Base-by-base conservation (phyloP, 2,797 vertebrate species). In the Okamejei kenojei region DNA sequence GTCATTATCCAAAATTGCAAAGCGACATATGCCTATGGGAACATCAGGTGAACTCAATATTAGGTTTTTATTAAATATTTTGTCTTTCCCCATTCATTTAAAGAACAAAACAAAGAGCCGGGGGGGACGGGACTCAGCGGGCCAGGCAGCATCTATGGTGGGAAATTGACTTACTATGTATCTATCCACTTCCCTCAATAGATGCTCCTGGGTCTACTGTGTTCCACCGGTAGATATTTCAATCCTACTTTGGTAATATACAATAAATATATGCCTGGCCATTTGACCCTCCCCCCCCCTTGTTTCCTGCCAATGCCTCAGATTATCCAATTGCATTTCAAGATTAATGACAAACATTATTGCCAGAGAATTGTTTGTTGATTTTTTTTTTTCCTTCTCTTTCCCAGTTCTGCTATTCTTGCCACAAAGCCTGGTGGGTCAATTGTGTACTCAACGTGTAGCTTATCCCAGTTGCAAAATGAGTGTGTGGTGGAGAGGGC, bases 381-480 rank as follows among this genome's bases (percentile, higher is more conserved):
- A 35, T 19, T 68, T 82, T 29, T 19, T 68, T 82, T 29, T n/a
- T 54, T 77, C 9, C n/a, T 38, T 78, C 58, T 73, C 61, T 73
- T 65, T 15, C 94, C 93, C 94, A 99, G 98, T 93, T 97, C 98
- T 1, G 98, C 98, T 76, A 96, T 99, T 58, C 94, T 96, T 11
- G 97, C 98, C 0, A 95, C 96, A 0, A 95, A 95, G 94, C 97
- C 96, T 0, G 97, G 98, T 2, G 99, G 98, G 0, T 95, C 97
- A 17, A 95, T 98, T 17, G 94, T 99, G 86, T 99, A 99, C 93
- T 98, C 98, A 77, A 99, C 99, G 0, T 99, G 99, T 95, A 97
- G 98, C 2, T 96, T 99, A 45, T 99, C 98, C 93, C 97, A 96
- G n/a, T 96, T 97, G 94, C 99, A 99, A 97, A 99, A 99, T 0